These are phyloP conservation scores for Caradrina clavipalpis DNA, from an alignment of 2,888 invertebrate species.

Conservation along the genomic window DNA sequence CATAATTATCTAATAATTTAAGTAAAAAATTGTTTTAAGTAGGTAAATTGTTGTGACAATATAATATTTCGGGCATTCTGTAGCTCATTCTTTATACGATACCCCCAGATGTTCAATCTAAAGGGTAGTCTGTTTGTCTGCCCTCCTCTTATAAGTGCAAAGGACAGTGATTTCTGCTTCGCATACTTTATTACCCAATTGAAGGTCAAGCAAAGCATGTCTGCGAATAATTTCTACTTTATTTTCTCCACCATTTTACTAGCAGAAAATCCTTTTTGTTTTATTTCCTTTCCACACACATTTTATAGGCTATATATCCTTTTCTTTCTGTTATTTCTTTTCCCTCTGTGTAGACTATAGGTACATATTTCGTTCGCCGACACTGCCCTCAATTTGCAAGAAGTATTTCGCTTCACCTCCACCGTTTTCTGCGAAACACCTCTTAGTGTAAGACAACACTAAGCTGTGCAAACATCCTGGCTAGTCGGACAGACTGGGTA, in stretches of 20 bases:
- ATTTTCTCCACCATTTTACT: background rate
- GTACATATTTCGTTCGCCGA: background rate
- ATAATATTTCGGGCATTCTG: no score
- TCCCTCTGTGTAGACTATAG: background rate
- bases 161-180: background rate
- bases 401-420: slow-evolving; percentile 7
- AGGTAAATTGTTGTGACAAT: no score
- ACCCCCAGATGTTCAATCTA: no score
- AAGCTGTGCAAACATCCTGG: background rate
- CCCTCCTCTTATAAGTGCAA: background rate
- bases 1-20: no score
- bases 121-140: no score
- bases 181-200: background rate
- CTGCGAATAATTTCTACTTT: background rate
- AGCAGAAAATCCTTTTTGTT: slow-evolving; percentile 14
- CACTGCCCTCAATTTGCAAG: slow-evolving; percentile 2
- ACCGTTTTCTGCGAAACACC: slow-evolving; percentile 1
- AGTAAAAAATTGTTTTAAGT: no score
- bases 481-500: background rate
- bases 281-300: background rate
- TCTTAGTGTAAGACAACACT: slow-evolving; percentile 9
- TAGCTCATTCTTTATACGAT: no score
- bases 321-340: slow-evolving; percentile 1
- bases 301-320: slow-evolving; percentile 8
- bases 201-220: background rate